phyloP scores from a whole-genome alignment of 2,113 vertebrate genomes.

The Leuciscus idus region DNA sequence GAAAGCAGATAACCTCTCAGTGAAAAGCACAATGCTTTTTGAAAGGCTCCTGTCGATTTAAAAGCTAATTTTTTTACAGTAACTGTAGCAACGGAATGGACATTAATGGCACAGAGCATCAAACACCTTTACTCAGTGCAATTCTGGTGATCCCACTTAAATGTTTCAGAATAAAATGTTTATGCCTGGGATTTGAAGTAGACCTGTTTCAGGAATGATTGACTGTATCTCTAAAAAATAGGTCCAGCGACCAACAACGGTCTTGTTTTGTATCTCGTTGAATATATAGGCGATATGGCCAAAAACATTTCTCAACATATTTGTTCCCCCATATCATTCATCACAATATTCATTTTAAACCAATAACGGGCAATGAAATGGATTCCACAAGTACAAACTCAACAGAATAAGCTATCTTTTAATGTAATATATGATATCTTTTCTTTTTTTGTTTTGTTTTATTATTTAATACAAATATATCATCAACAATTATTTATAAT shows the following conservation, averaged over 20 bases:
- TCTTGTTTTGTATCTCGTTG: neutral
- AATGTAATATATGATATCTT: neutral
- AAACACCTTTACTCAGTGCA: neutral
- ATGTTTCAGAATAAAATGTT: neutral
- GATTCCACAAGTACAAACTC: neutral
- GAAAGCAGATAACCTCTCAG: conserved; percentile 26
- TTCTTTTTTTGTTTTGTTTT: neutral
- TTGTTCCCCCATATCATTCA: neutral
- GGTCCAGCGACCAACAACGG: neutral
- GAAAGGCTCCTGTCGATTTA: neutral
- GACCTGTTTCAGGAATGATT: neutral
- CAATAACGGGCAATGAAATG: neutral
- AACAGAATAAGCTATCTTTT: neutral
- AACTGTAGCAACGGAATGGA: conserved; percentile 9
- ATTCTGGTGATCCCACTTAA: neutral
- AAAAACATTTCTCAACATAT: no score
- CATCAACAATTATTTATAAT: neutral
- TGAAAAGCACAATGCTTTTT: conserved; percentile 8
- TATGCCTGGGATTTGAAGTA: neutral
- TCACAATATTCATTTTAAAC: neutral
- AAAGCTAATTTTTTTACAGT: conserved; percentile 5
- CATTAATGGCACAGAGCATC: neutral
- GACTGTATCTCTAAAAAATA: neutral
- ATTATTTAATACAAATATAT: neutral
- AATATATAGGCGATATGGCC: neutral